Conservation (phyloP, 2,113 vertebrate species). For the Urocolius indicus region DNA sequence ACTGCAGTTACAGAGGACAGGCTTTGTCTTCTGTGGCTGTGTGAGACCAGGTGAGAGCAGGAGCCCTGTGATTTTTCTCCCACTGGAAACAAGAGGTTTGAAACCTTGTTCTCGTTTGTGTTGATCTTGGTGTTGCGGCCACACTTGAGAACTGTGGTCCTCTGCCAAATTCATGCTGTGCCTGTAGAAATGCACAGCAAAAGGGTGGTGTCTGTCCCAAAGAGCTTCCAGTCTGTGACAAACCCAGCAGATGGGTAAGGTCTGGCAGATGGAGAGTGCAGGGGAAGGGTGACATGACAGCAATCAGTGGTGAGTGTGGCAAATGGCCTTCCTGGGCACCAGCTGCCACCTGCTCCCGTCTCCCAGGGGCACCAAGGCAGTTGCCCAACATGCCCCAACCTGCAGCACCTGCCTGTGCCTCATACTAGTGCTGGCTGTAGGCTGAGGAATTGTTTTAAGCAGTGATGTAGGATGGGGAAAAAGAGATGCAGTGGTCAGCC, state of each 20-base stretch:
- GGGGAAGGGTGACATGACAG: not conserved
- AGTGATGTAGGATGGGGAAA: not conserved
- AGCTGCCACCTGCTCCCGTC: not conserved
- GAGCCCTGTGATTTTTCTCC: not conserved
- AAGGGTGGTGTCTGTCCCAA: not conserved
- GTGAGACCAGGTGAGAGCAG: not conserved
- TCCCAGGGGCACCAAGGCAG: rapidly evolving
- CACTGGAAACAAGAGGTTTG: not conserved
- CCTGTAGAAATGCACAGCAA: not conserved
- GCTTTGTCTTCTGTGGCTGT: not conserved
- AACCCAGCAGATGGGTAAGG: not conserved
- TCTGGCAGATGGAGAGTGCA: not conserved
- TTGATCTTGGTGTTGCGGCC: not conserved
- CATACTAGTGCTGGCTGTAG: not conserved
- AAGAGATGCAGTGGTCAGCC: not conserved
- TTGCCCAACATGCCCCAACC: rapidly evolving
- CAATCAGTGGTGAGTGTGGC: not conserved
- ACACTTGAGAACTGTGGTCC: rapidly evolving
- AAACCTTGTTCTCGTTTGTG: not conserved
- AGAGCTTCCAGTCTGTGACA: not conserved
- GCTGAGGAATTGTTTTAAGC: not conserved
- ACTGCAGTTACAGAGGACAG: too few relatives aligned
- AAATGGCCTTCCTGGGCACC: not conserved
- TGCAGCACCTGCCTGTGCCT: not conserved
- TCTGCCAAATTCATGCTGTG: not conserved